Evolutionary conservation across 1,140 invertebrate species (phyloP).

Genomic region (Choristoneura fumiferana): DNA sequence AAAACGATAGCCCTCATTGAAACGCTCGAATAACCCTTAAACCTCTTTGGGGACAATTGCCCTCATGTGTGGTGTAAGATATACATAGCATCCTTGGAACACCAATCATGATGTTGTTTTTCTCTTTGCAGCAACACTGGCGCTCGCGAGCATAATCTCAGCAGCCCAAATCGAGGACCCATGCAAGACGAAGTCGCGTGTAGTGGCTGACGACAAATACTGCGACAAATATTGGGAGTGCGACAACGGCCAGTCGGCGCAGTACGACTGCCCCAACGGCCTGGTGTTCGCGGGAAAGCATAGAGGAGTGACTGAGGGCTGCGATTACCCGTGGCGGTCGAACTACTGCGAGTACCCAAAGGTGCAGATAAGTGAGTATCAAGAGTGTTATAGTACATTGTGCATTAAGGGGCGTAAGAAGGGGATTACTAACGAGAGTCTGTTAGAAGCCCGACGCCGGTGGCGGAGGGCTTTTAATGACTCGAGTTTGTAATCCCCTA

Average conservation of each 20-base stretch:
- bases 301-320: slow-evolving; percentile 90
- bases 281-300: slow-evolving; percentile 93
- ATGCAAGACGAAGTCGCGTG: slow-evolving; percentile 86
- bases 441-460: too few relatives aligned
- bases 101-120: too few relatives aligned
- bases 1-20: too few relatives aligned
- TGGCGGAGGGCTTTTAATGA: too few relatives aligned
- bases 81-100: too few relatives aligned
- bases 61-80: too few relatives aligned
- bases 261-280: slow-evolving; percentile 94
- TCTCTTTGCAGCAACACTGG: slow-evolving; percentile 47
- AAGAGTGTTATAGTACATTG: too few relatives aligned
- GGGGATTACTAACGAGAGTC: too few relatives aligned
- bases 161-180: slow-evolving; percentile 82
- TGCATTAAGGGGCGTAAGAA: too few relatives aligned
- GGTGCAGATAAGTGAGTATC: slow-evolving; percentile 74
- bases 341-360: slow-evolving; percentile 88
- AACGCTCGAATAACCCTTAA: too few relatives aligned
- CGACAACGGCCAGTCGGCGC: slow-evolving; percentile 84
- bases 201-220: slow-evolving; percentile 87
- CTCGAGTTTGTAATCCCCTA: too few relatives aligned
- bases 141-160: slow-evolving; percentile 36
- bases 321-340: slow-evolving; percentile 93
- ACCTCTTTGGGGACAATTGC: too few relatives aligned
- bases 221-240: slow-evolving; percentile 95